Conservation (phyloP, 2,797 vertebrate species). For the Bovichtus diacanthus region DNA sequence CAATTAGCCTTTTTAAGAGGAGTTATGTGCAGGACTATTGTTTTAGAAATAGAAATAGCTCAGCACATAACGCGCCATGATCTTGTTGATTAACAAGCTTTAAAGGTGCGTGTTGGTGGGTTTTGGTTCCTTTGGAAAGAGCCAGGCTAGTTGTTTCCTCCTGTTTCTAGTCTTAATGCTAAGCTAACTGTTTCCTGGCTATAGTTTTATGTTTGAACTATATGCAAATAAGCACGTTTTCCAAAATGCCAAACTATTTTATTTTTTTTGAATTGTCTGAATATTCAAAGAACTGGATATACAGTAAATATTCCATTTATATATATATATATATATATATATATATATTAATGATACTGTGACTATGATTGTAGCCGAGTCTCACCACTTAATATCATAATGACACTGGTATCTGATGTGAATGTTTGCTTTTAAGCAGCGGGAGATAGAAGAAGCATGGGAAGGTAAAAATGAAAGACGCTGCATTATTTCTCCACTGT, state of each 20-base stretch:
- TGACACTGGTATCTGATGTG: conserved; percentile 7
- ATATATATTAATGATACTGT: conserved; percentile 35
- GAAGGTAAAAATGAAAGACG: neutral
- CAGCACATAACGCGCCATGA: too few species aligned
- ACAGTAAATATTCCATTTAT: too few species aligned
- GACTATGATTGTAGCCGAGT: conserved; percentile 32
- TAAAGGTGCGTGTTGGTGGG: neutral
- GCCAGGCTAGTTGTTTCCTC: neutral
- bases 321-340: neutral
- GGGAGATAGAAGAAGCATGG: neutral
- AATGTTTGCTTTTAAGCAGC: conserved; percentile 12
- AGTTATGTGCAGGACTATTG: neutral
- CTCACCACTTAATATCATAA: conserved; percentile 28
- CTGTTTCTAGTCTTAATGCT: neutral
- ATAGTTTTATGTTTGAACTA: neutral
- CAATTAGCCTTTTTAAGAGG: neutral
- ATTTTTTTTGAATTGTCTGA: conserved; percentile 36
- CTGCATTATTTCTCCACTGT: neutral
- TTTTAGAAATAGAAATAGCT: neutral
- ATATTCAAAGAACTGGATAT: conserved; percentile 32
- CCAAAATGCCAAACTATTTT: neutral
- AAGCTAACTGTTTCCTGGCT: neutral
- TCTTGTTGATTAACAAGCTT: too few species aligned
- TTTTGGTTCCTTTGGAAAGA: neutral
- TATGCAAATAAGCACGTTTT: neutral